Evolutionary conservation across 2,888 invertebrate species (phyloP), one percentile per base, ranked within the genome.

Genomic region (Agrilus cyanescens): DNA sequence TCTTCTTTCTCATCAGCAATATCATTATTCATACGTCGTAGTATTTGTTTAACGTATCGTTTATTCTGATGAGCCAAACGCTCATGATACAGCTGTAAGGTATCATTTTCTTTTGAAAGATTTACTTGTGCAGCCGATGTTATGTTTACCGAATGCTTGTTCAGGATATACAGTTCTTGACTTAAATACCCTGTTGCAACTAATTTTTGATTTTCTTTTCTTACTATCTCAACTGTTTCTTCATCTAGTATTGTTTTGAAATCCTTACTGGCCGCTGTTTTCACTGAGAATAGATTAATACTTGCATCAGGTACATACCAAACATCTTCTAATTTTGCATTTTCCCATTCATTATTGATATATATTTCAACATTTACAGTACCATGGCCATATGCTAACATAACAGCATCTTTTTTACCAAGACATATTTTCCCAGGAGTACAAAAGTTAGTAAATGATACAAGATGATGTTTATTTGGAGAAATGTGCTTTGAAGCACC

Each of bases 1-100:
- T 59, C 60, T 42, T 42, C 31, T 20, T 20, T 20, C 6, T 20
- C 7, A 20, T 20, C 6, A 6, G 6, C 20, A 20, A 20, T 6
- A 20, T 20, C 20, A 20, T 7, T 6, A 6, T 20, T 20, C 20
- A 20, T 20, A 6, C 20, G 20, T 20, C 20, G 20, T 20, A 20
- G 20, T 20, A 20, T 20, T 20, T 20, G 12, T 29, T 29, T 29
- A 29, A 38, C 38, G 10, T 38, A 14, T n/a, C 31, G 13, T 38
- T 31, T 38, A 29, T 38, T 13, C 31, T 38, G 38, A 30, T 38
- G 31, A 29, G 30, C 38, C 12, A 38, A 14, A 31, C 29, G 29
- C 30, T 38, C 30, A 31, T 38, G 38, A 13, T 12, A 38, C 12
- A 25, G 30, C 14, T 38, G 29, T 38, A 29, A 15, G 7, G 30